These are phyloP conservation scores for Lasioglossum calceatum DNA, from an alignment of 2,888 invertebrate species.

Conservation along the genomic window DNA sequence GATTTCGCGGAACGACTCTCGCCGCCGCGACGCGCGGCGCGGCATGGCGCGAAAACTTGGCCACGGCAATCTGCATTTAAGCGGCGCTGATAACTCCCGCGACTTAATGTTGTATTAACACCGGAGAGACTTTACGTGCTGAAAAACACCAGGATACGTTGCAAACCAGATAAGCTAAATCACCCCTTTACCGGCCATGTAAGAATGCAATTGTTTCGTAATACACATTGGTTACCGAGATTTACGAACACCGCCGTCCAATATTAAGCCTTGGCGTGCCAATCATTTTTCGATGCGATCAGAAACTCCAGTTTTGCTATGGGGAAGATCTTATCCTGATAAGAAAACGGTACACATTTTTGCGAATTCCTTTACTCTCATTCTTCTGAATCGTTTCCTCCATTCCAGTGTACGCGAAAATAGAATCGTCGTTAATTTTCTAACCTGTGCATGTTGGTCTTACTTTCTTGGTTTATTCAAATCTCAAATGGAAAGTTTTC, in stretches of 20 bases:
- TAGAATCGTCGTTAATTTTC: neutral
- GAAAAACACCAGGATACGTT: neutral
- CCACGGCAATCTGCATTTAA: constrained; percentile 36
- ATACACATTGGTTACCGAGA: neutral
- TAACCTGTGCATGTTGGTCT: neutral
- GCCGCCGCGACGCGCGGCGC: neutral
- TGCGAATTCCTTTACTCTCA: neutral
- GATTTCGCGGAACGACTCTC: constrained; percentile 15
- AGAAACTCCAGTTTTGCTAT: neutral
- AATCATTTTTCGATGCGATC: neutral
- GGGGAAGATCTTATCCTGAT: neutral
- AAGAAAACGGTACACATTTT: neutral
- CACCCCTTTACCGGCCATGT: neutral
- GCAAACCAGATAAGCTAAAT: neutral
- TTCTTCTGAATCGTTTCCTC: neutral
- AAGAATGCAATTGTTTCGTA: constrained; percentile 10
- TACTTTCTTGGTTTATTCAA: neutral
- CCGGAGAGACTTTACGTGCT: neutral
- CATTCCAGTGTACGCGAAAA: neutral
- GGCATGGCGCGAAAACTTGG: constrained; percentile 17
- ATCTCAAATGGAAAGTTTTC: neutral
- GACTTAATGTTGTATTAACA: constrained; percentile 12
- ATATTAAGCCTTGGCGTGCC: neutral
- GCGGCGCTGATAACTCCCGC: neutral
- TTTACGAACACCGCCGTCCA: neutral